These are phyloP conservation scores for Mesochorus sp. DNA, from an alignment of 2,888 invertebrate species.

Conservation along the genomic window DNA sequence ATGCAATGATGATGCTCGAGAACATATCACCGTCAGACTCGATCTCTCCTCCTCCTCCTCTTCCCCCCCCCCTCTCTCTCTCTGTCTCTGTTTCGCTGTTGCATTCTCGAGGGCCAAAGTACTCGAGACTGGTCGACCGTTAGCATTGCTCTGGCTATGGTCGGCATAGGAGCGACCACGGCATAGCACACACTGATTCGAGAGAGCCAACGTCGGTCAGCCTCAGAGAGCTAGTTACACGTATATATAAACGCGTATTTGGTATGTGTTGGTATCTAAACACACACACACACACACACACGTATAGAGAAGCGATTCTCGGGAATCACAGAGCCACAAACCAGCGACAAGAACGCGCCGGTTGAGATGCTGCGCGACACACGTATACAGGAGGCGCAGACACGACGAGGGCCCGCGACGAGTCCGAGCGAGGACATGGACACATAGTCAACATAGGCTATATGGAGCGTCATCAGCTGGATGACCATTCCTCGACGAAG, in stretches of 20 bases:
- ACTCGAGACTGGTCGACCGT: conserved; percentile 47
- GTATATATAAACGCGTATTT: neutral
- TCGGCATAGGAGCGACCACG: conserved; percentile 30
- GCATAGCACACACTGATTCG: conserved; percentile 22
- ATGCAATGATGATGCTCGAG: conserved; percentile 43
- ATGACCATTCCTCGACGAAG: conserved; percentile 52
- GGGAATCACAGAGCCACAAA: conserved; percentile 16
- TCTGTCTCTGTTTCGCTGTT: neutral
- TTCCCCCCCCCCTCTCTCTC: neutral
- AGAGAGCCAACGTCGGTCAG: conserved; percentile 50
- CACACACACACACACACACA: neutral
- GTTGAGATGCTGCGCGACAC: neutral
- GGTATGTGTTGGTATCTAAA: no score
- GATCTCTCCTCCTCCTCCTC: neutral
- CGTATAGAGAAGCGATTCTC: conserved; percentile 38
- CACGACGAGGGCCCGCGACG: neutral
- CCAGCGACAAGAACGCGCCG: conserved; percentile 22
- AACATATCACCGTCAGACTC: conserved; percentile 18
- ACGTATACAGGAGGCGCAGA: neutral
- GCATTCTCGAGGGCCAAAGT: conserved; percentile 25
- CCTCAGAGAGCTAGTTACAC: conserved; percentile 19
- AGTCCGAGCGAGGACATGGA: conserved; percentile 1
- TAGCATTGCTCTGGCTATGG: conserved; percentile 41
- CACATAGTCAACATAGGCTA: conserved; percentile 28
- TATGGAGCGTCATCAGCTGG: conserved; percentile 55